Base-by-base conservation (phyloP, 2,113 vertebrate genomes). In the Geothlypis trichas region DNA sequence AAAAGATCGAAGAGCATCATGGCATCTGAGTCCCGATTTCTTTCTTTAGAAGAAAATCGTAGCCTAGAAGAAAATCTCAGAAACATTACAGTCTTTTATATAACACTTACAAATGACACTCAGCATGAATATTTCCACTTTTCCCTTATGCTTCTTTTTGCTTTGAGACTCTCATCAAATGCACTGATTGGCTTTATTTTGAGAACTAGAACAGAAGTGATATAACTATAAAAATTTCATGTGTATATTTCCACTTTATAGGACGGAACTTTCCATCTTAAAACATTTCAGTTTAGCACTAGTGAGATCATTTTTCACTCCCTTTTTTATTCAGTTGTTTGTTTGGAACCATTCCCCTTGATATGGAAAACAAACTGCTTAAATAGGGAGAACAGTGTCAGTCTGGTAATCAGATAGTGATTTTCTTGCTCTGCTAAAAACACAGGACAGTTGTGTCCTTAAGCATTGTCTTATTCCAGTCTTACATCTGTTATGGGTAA, bases 181-280 rank as follows among this genome's bases (percentile, higher is more conserved):
- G 61, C 39, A 67, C 51, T 89, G 57, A 90, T 76, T 54, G 6
- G 24, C 6, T 78, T 93, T 91, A 92, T 94, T 91, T 91, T 91
- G 59, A 93, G 75, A 95, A 93, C 31, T 52, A 47, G 66, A 96
- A 93, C 54, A 85, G 78, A 96, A 87, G 13, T 49, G 49, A 76
- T 66, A 26, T n/a, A 87, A 61, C 51, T 67, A 89, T 89, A 93
- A 96, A 95, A 33, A 58, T 71, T 71, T 87, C 44, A 67, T 80
- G 63, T 12, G 39, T 65, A 7, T 76, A 69, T 93, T 94, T 94
- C 31, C 18, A 57, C 59, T 95, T 86, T 83, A 77, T 42, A 78
- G n/a, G 30, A 51, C 66, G 65, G 77, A 91, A 88, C n/a, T 87
- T 94, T 92, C 83, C 16, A 30, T 91, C 47, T 47, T 42, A 71